Evolutionary conservation across 2,113 vertebrate genomes (phyloP).

Genomic region (Urocolius indicus): DNA sequence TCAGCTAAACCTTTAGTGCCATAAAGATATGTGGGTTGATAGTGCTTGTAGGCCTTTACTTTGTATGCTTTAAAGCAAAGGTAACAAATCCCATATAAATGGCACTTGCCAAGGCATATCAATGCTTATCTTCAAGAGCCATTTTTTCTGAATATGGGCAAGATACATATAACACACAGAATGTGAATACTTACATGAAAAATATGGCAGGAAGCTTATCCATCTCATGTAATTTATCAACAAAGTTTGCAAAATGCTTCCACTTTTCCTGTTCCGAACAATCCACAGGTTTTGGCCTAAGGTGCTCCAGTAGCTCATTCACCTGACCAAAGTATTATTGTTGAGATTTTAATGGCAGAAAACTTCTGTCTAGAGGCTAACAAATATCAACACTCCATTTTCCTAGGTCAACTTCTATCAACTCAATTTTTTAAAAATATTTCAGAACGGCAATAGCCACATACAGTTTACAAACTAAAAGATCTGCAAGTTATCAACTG

Average conservation of each 20-base stretch:
- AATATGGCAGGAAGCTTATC: conserved; percentile 74
- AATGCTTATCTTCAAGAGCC: neutral
- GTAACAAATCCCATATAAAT: neutral
- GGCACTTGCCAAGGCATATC: neutral
- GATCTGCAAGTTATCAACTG: neutral
- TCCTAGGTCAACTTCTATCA: neutral
- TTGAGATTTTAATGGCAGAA: neutral
- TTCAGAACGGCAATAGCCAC: neutral
- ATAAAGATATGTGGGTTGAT: neutral
- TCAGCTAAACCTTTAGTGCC: neutral
- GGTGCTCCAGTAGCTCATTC: conserved; percentile 27
- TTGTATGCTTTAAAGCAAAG: neutral
- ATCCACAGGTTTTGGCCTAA: conserved; percentile 16
- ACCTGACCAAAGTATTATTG: conserved; percentile 42
- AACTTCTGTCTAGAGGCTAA: neutral
- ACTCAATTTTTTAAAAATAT: neutral
- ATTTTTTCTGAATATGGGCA: neutral
- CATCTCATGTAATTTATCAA: conserved; percentile 69
- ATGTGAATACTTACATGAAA: conserved; percentile 73
- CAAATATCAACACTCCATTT: neutral
- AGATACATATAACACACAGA: neutral
- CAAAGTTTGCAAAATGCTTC: conserved; percentile 47
- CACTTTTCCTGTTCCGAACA: neutral
- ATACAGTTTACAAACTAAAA: neutral
- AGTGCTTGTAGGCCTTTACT: neutral